A percentile compares a stretch with the other conserved stretches of the same genome.
These are phyloP conservation scores for Hydrozoanthus gracilis DNA, from an alignment of 92 coral and sea anemone species.

Conservation along the genomic window DNA sequence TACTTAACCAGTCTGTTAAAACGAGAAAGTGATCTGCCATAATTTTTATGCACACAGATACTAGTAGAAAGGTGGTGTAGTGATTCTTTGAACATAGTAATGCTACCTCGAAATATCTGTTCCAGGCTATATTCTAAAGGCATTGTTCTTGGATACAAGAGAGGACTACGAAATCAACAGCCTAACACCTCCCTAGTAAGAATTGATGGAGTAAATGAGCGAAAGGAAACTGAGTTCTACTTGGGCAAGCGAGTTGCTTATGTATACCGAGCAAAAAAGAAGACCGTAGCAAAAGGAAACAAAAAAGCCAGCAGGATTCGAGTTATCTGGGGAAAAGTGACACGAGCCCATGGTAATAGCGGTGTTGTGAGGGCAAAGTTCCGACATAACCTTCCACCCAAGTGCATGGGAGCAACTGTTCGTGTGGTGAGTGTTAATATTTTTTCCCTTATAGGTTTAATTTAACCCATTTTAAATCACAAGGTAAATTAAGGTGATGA, in stretches of 20 bases:
- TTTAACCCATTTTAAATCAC: too few relatives aligned
- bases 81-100: not conserved
- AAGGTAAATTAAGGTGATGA: too few relatives aligned
- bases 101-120: not conserved
- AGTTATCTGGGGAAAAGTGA: constrained; percentile 96
- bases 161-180: constrained; percentile 94
- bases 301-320: constrained; percentile 89
- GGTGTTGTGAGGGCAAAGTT: constrained; percentile 99
- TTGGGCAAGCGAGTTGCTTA: constrained; percentile 96
- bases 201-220: constrained; percentile 89
- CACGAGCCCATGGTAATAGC: constrained; percentile 98
- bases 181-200: constrained; percentile 94
- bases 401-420: constrained; percentile 95
- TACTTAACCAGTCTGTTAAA: too few relatives aligned
- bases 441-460: too few relatives aligned
- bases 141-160: constrained; percentile 97
- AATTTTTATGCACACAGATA: too few relatives aligned
- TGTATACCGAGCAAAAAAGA: constrained; percentile 94
- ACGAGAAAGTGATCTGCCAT: too few relatives aligned
- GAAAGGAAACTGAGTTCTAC: constrained; percentile 90
- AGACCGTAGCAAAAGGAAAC: constrained; percentile 87
- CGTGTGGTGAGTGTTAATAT: constrained; percentile 82
- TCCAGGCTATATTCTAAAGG: constrained; percentile 94
- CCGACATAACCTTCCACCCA: constrained; percentile 96
- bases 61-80: too few relatives aligned